Evolutionary conservation across 2,113 vertebrate genomes (phyloP).

Genomic region (Lepisosteus oculatus): DNA sequence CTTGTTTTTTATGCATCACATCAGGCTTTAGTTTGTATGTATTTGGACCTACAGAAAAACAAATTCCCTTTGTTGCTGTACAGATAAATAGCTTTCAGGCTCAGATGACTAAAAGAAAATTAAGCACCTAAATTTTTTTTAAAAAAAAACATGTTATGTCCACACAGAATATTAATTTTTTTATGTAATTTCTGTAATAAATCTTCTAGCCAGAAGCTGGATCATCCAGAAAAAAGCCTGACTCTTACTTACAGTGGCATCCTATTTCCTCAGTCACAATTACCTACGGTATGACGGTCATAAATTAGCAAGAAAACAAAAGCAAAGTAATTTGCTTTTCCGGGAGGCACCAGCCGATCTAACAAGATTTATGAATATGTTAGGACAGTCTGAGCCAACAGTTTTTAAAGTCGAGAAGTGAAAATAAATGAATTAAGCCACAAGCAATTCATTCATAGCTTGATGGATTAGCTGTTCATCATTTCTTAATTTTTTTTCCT

Average conservation of each 20-base stretch:
- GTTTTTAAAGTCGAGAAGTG: conserved; percentile 72
- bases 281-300: conserved; percentile 44
- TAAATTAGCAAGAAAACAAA: conserved; percentile 59
- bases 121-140: no score
- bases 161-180: conserved; percentile 25
- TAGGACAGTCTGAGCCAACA: conserved; percentile 74
- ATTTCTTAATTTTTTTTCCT: conserved; percentile 44
- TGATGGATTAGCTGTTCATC: conserved; percentile 73
- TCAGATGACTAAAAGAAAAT: no score
- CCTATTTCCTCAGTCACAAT: conserved; percentile 43
- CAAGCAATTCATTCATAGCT: conserved; percentile 61
- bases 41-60: no score
- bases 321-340: conserved; percentile 53
- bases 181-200: conserved; percentile 12
- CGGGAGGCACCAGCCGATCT: conserved; percentile 59
- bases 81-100: no score
- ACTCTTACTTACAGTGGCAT: conserved; percentile 23
- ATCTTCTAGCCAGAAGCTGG: conserved; percentile 8
- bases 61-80: no score
- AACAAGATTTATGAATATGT: conserved; percentile 76
- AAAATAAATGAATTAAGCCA: conserved; percentile 73
- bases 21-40: no score
- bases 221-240: background rate
- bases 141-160: conserved; percentile 38
- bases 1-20: no score